Base-by-base conservation (phyloP, 2,888 invertebrate genomes). In the Drosophila diplacantha region DNA sequence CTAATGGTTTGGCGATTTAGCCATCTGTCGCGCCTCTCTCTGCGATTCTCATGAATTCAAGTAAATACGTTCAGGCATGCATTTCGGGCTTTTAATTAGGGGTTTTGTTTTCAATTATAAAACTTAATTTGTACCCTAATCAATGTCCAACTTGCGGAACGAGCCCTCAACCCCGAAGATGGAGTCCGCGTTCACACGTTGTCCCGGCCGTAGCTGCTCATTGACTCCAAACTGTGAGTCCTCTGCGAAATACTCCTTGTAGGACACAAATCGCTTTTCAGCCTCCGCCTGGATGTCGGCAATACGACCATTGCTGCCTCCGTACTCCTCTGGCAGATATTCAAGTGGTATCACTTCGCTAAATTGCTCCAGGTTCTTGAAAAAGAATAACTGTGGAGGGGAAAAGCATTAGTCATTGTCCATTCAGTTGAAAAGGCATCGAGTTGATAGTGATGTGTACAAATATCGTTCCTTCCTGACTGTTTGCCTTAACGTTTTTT, bases 311-410 rank as follows among this genome's bases (percentile, higher is more conserved):
- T 82, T 83, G 16, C 88, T 88, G 7, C 93, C 93, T 18, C 93
- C 93, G 72, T 92, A 93, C 75, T 93, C 93, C 18, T 86, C 87
- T 1, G 93, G 93, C 43, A 93, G 83, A 55, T 91, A 87, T 16
- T 90, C 89, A 74, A 90, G 89, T 0, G 93, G 91, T 39, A 93
- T 88, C 44, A 89, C 75, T 73, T 91, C 87, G 22, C 64, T 72
- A 0, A 85, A 65, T 5, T 73, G 51, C 5, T 85, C 84, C n/a
- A 84, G 18, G 24, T 73, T 74, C n/a, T 76, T 69, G 71, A 92
- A 91, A 29, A 91, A 87, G 82, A 87, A 88, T 46, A 92, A 73
- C 92, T 92, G 84, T 35, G 37, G 5, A 32, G 2, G 11, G 18
- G 8, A 18, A 39, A 20, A 16, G 12, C 3, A 26, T 34, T 24